These are phyloP conservation scores for Apus apus DNA, from an alignment of 2,113 vertebrate species.

Conservation along the genomic window DNA sequence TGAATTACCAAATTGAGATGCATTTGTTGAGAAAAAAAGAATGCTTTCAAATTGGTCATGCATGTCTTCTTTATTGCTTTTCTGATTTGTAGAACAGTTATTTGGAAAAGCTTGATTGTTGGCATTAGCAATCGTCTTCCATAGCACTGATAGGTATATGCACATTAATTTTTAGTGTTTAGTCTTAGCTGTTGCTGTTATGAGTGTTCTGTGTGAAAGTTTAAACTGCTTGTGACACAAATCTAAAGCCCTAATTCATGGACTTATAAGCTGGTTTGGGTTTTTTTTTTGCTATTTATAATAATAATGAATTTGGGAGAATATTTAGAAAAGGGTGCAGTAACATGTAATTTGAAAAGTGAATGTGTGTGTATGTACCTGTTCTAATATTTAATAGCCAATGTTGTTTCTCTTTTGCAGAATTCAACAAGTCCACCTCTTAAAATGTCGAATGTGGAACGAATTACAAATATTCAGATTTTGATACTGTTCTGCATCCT, in stretches of 20 bases:
- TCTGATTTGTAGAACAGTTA: neutral
- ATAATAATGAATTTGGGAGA: neutral
- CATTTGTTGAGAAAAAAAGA: neutral
- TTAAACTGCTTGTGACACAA: neutral
- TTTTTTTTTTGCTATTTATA: neutral
- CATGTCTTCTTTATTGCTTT: neutral
- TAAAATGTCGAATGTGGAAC: conserved; percentile 97
- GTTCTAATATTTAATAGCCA: neutral
- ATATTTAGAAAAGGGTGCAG: neutral
- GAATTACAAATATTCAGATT: conserved; percentile 98
- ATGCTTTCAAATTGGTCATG: neutral
- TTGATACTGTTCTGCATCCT: conserved; percentile 95
- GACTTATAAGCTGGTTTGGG: neutral
- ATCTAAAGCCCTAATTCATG: neutral
- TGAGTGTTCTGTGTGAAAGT: neutral
- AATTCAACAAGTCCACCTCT: conserved; percentile 96
- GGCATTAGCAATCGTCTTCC: neutral
- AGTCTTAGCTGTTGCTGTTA: neutral
- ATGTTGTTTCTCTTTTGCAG: conserved; percentile 72
- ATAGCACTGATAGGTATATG: neutral
- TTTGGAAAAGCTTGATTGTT: neutral
- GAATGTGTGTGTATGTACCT: neutral
- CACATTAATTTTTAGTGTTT: neutral
- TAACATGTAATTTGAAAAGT: neutral
- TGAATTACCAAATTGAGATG: neutral